These are phyloP conservation scores for Neosalanx taihuensis DNA, from an alignment of 2,797 vertebrate genomes.

Conservation along the genomic window DNA sequence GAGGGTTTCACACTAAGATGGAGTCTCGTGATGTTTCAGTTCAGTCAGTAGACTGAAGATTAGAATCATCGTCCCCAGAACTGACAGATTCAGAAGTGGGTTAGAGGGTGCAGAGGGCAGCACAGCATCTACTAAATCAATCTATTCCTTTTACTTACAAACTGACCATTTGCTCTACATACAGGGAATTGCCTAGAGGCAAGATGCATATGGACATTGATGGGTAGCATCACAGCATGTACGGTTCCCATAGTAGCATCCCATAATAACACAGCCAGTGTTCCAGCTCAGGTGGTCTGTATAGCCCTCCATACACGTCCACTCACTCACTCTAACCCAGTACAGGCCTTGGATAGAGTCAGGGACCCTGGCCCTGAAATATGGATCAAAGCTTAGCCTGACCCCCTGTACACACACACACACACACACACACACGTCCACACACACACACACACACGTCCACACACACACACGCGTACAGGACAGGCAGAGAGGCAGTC, in stretches of 20 bases:
- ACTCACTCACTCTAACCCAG: too few relatives aligned
- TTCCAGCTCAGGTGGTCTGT: constrained; percentile 5
- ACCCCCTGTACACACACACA: too few relatives aligned
- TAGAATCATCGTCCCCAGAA: constrained; percentile 1
- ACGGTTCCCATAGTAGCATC: neutral
- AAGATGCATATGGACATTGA: constrained; percentile 8
- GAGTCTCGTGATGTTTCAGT: too few relatives aligned
- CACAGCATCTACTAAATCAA: constrained; percentile 41
- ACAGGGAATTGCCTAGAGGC: constrained; percentile 25
- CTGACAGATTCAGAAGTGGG: neutral
- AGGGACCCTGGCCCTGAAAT: too few relatives aligned
- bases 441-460: constrained; percentile 32
- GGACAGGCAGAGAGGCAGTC: constrained; percentile 56
- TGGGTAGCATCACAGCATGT: neutral
- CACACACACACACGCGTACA: constrained; percentile 32
- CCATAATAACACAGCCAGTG: too few relatives aligned
- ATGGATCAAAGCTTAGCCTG: too few relatives aligned
- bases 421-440: constrained; percentile 8
- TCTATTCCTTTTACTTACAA: constrained; percentile 49
- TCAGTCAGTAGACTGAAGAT: neutral
- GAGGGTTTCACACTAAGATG: constrained; percentile 21
- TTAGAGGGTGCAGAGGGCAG: neutral
- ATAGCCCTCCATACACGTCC: neutral
- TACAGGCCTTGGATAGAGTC: too few relatives aligned
- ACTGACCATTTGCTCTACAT: constrained; percentile 38